These are phyloP conservation scores for Lasiurus borealis DNA, from an alignment of 2,113 vertebrate species.

Conservation along the genomic window DNA sequence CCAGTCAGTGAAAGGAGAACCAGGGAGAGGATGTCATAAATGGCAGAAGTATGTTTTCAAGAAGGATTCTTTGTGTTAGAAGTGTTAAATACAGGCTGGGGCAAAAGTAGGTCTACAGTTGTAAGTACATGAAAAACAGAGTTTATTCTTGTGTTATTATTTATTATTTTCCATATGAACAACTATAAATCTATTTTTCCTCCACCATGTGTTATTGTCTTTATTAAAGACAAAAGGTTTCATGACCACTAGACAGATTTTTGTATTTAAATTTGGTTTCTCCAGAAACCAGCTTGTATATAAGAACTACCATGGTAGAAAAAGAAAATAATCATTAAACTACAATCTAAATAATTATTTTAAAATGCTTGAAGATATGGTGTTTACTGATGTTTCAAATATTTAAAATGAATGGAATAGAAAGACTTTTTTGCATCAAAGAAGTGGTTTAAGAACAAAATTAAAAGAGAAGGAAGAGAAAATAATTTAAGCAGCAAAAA, in stretches of 20 bases:
- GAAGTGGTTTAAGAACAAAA: conserved; percentile 21
- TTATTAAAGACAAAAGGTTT: conserved; percentile 3
- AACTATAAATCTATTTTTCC: not conserved
- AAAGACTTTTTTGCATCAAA: conserved; percentile 41
- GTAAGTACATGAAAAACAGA: not conserved
- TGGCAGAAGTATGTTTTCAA: not conserved
- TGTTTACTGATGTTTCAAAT: conserved; percentile 51
- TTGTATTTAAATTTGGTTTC: conserved; percentile 50
- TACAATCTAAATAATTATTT: not conserved
- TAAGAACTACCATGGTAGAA: not conserved
- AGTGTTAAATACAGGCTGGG: not conserved
- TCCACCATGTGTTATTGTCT: not conserved
- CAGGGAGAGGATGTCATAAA: not conserved
- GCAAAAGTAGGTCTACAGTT: not conserved
- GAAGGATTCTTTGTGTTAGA: not conserved
- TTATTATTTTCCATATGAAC: not conserved
- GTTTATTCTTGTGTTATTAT: not conserved
- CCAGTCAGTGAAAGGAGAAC: not conserved
- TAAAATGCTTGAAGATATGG: not conserved
- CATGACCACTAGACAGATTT: not conserved
- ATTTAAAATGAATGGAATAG: conserved; percentile 34
- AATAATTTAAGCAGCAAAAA: conserved; percentile 33
- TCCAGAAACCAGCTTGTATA: not conserved
- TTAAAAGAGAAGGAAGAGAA: not conserved
- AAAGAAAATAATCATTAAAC: conserved; percentile 35